Conservation (phyloP, 2,888 invertebrate genomes). For the Proisotoma minuta region DNA sequence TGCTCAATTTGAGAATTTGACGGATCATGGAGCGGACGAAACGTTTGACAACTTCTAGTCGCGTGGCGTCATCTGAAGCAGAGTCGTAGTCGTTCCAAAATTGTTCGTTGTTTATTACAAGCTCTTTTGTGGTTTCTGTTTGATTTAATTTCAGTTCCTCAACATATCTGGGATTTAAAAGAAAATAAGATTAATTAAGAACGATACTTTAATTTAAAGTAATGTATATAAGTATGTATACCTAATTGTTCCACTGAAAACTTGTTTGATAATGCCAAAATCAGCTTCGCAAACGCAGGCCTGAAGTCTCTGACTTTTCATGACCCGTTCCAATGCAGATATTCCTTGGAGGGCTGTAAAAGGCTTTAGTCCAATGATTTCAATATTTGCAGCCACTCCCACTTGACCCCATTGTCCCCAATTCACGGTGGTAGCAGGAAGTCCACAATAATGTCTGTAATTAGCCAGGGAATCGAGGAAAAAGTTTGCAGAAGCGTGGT, state of each 20-base stretch:
- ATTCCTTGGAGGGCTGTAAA: slow-evolving; percentile 26
- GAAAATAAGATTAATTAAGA: background rate
- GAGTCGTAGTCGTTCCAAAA: slow-evolving; percentile 26
- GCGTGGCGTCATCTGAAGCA: background rate
- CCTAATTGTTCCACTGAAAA: background rate
- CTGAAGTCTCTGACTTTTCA: slow-evolving; percentile 14
- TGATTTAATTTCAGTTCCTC: slow-evolving; percentile 10
- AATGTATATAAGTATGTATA: slow-evolving; percentile 12
- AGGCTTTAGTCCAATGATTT: slow-evolving; percentile 24
- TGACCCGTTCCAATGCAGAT: slow-evolving; percentile 14
- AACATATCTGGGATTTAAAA: background rate
- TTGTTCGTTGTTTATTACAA: slow-evolving; percentile 7
- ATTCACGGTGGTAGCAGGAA: slow-evolving; percentile 17
- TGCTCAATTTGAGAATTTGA: slow-evolving; percentile 20
- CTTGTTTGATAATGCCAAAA: slow-evolving; percentile 14
- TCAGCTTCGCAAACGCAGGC: slow-evolving; percentile 19
- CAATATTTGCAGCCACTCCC: slow-evolving; percentile 19
- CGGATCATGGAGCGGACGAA: slow-evolving; percentile 17
- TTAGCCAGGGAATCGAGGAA: slow-evolving; percentile 26
- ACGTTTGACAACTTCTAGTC: slow-evolving; percentile 9
- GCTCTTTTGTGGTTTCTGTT: slow-evolving; percentile 10
- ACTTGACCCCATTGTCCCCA: slow-evolving; percentile 30
- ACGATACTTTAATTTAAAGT: background rate
- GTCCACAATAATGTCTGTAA: slow-evolving; percentile 17
- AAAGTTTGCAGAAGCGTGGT: slow-evolving; percentile 25